Base-by-base conservation (phyloP, 2,888 invertebrate genomes). In the Drosophila eohydei region DNA sequence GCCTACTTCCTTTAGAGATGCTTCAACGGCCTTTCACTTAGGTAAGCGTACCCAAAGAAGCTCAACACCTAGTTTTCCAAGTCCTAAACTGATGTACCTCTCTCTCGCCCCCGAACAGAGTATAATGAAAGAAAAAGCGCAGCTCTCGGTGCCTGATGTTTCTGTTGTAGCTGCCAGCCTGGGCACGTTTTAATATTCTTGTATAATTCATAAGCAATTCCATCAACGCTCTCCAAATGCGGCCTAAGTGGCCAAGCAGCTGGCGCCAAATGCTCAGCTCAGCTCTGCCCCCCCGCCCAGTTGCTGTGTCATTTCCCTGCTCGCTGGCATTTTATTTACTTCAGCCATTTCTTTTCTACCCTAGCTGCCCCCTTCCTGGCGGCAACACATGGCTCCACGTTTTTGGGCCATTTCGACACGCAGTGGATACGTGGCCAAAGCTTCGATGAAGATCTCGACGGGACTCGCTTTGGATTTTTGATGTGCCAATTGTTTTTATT, bases 181-280 rank as follows among this genome's bases (percentile, higher is more conserved):
- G 69, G 77, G 88, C 86, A 86, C 80, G 78, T 82, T 89, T 80
- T 89, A 90, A 90, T 90, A 89, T 89, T 81, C 89, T 88, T 89
- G 90, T 90, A 92, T 91, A 92, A 92, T 92, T 92, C 92, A 92
- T 92, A 92, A 92, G 92, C 90, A 91, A 92, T 92, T 92, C 92
- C 87, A 91, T 91, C 90, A 91, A 89, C 90, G 92, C 86, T 88
- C 80, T 70, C 79, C 69, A 70, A 76, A 75, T 65, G 78, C 72
- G 71, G 88, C 88, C 91, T 92, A 93, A 93, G 92, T 93, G 92
- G 92, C 90, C 91, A 88, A 87, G 91, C 91, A 93, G 92, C 92
- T 93, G 92, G 86, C 92, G 93, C 91, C 91, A 88, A 67, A 46
- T 48, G 44, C 43, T 54, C 52, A 16, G 21, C 51, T 36, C 51